These are phyloP conservation scores for Benitochromis conjunctus DNA, from an alignment of 2,113 vertebrate genomes.

Conservation along the genomic window DNA sequence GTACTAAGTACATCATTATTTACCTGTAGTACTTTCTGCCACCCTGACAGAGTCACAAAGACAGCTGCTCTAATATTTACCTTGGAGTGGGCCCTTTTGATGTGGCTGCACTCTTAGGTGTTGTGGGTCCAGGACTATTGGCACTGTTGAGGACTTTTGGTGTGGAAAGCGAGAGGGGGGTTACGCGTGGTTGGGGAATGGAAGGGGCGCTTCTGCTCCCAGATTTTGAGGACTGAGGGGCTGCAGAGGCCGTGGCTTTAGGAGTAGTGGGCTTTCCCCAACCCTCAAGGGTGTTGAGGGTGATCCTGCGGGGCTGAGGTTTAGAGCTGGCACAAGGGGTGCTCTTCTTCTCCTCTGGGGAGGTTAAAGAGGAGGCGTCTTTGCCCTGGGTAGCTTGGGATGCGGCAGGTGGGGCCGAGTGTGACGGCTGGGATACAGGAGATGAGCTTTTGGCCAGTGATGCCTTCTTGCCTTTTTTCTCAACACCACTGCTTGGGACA, in stretches of 20 bases:
- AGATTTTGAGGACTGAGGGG: constrained; percentile 10
- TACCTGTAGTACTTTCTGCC: background rate
- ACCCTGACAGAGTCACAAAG: background rate
- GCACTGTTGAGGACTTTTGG: constrained; percentile 28
- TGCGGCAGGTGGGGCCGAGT: background rate
- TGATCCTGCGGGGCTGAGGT: constrained; percentile 82
- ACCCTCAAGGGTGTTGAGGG: constrained; percentile 87
- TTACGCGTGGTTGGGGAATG: constrained; percentile 1
- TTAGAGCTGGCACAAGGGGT: constrained; percentile 69
- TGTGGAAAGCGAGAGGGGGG: constrained; percentile 47
- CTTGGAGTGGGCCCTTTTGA: constrained; percentile 77
- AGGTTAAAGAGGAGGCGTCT: constrained; percentile 51
- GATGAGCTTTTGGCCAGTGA: constrained; percentile 50
- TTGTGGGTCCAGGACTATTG: constrained; percentile 4
- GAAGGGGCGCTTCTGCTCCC: constrained; percentile 42
- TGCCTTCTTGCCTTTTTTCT: constrained; percentile 84
- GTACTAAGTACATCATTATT: background rate
- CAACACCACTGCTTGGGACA: constrained; percentile 67
- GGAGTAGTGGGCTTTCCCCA: constrained; percentile 80
- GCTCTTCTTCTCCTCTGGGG: constrained; percentile 74
- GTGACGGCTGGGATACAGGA: constrained; percentile 42
- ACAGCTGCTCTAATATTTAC: constrained; percentile 58
- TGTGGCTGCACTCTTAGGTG: constrained; percentile 48
- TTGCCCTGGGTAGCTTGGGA: constrained; percentile 36
- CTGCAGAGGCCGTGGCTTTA: constrained; percentile 23